Evolutionary conservation across 2,797 vertebrate genomes (phyloP).

Genomic region (Oryzias dopingdopingensis): DNA sequence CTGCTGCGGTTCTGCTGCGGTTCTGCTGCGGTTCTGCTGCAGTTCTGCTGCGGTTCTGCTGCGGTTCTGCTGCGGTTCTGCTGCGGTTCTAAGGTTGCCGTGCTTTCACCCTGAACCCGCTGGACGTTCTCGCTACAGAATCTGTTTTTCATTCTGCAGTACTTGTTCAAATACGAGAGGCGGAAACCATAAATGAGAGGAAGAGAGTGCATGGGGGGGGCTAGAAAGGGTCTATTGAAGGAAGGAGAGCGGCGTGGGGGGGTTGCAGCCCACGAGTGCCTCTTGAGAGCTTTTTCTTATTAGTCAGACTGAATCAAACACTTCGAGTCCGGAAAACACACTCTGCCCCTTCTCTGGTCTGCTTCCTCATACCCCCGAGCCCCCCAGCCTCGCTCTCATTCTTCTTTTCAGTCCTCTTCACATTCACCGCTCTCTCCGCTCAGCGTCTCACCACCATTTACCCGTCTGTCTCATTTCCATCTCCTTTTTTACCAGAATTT

Average conservation of each 20-base stretch:
- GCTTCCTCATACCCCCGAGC: conserved; percentile 24
- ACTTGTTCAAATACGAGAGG: conserved; percentile 73
- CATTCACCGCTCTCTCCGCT: conserved; percentile 30
- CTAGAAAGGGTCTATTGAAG: conserved; percentile 60
- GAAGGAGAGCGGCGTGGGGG: conserved; percentile 32
- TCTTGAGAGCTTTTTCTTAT: conserved; percentile 74
- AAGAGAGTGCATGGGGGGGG: conserved; percentile 53
- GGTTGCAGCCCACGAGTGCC: conserved; percentile 63
- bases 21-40: too few relatives aligned
- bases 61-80: too few relatives aligned
- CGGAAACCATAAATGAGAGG: conserved; percentile 68
- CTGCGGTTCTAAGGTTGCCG: too few relatives aligned
- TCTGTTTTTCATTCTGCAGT: conserved; percentile 74
- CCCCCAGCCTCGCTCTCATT: conserved; percentile 40
- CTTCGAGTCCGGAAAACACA: conserved; percentile 60
- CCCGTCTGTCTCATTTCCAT: conserved; percentile 25
- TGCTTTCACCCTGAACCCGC: not conserved
- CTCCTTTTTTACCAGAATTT: conserved; percentile 33
- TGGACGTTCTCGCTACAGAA: conserved; percentile 67
- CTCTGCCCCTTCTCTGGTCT: conserved; percentile 39
- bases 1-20: too few relatives aligned
- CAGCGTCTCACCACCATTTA: conserved; percentile 15
- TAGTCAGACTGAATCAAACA: conserved; percentile 64
- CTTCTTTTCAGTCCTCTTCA: conserved; percentile 44
- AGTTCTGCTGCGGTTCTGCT: too few relatives aligned